A percentile compares a stretch with the other conserved stretches of the same genome.
Conservation (phyloP, 2,888 invertebrate species). For the Callyntrura sp. region DNA sequence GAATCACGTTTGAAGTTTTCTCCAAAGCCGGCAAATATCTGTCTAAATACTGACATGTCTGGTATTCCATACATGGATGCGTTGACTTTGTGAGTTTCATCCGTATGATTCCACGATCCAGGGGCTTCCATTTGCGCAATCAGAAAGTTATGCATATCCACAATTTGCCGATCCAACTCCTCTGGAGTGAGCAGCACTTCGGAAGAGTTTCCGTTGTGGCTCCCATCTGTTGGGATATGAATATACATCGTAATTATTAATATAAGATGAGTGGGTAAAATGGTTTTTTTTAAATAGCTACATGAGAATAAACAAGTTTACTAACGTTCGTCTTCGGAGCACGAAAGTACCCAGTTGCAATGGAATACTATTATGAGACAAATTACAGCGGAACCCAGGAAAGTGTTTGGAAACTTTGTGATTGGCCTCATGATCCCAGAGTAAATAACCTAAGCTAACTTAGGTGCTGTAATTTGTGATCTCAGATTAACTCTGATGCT, state of each 20-base stretch:
- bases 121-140: conserved; percentile 67
- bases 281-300: too few relatives aligned
- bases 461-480: background rate
- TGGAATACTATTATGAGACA: background rate
- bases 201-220: background rate
- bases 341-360: background rate
- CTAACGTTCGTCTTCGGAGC: conserved; percentile 59
- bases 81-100: conserved; percentile 49
- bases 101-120: conserved; percentile 57
- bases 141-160: conserved; percentile 70
- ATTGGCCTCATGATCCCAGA: conserved; percentile 44
- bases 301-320: too few relatives aligned
- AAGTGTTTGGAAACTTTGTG: conserved; percentile 43
- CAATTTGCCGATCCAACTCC: conserved; percentile 70
- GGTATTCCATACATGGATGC: conserved; percentile 63
- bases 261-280: background rate
- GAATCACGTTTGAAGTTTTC: conserved; percentile 74
- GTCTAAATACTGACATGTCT: conserved; percentile 76
- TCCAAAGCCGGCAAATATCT: conserved; percentile 71
- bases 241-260: too few relatives aligned
- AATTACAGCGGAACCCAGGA: conserved; percentile 5
- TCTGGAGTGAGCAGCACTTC: conserved; percentile 35
- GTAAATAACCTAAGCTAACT: background rate
- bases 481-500: background rate
- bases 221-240: too few relatives aligned